Conservation (phyloP, 35 echinoderm and acorn worm genomes). For the Nesometra sesokonis region DNA sequence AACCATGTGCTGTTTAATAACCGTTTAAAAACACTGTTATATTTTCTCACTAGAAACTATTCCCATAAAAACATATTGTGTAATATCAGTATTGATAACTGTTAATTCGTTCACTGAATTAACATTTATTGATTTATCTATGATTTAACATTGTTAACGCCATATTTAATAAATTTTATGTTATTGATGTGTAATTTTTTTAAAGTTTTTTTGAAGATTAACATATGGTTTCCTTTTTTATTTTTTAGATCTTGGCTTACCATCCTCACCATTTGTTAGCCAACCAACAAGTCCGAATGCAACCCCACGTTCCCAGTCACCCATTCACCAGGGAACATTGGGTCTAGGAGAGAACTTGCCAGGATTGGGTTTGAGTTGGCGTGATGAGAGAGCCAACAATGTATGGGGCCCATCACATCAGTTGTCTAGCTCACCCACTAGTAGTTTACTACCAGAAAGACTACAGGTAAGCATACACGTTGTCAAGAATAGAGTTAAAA, state of each 20-base stretch:
- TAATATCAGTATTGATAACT: no score
- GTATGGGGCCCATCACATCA: constrained; percentile 23
- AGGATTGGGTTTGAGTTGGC: neutral
- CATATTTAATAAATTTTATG: no score
- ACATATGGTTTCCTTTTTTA: neutral
- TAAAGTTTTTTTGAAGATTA: no score
- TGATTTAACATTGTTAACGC: no score
- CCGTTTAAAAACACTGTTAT: no score
- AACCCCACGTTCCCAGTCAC: neutral
- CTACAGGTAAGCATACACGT: constrained; percentile 49
- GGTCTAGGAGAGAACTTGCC: neutral
- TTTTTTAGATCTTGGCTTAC: neutral
- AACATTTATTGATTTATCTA: no score
- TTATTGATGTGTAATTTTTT: no score
- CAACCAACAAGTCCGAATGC: constrained; percentile 5
- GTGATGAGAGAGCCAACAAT: constrained; percentile 23
- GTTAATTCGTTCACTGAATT: no score
- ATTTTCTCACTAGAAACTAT: no score
- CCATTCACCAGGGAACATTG: neutral
- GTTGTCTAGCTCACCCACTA: constrained; percentile 87
- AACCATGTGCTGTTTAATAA: no score
- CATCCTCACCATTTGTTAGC: constrained; percentile 11
- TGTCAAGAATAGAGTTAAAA: neutral
- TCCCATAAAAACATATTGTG: no score
- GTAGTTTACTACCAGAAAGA: constrained; percentile 65